Conservation (phyloP, 2,888 invertebrate species). For the Nephrotoma flavescens region DNA sequence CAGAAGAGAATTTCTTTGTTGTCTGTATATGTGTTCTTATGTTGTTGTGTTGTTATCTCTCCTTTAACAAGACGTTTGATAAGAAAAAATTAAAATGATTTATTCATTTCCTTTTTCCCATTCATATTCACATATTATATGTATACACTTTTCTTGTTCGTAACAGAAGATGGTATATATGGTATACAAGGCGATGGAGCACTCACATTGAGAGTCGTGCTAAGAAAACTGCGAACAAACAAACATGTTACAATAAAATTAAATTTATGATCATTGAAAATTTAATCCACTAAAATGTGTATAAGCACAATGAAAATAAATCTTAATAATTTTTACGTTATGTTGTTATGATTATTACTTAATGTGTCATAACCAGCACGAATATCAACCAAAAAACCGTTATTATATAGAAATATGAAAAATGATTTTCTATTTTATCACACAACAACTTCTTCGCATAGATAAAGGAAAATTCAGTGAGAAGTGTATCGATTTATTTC, state of each 20-base stretch:
- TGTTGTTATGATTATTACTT: background rate
- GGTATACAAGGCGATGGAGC: background rate
- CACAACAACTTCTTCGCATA: background rate
- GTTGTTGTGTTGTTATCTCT: background rate
- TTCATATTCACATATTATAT: background rate
- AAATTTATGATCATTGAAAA: background rate
- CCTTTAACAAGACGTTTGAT: background rate
- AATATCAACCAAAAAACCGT: background rate
- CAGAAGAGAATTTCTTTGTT: background rate
- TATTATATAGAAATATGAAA: background rate
- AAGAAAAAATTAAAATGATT: background rate
- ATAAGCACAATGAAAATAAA: background rate
- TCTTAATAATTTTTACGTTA: background rate
- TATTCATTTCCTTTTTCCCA: background rate
- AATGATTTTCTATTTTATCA: background rate
- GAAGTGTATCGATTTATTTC: background rate
- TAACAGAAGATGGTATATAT: background rate
- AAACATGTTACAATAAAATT: background rate
- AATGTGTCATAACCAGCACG: background rate
- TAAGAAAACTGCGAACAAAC: background rate
- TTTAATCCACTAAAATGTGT: background rate
- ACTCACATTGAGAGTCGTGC: background rate
- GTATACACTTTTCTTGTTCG: background rate
- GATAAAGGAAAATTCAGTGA: background rate
- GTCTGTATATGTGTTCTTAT: background rate